Evolutionary conservation across 1,140 invertebrate species (phyloP).

Genomic region (Diachasmimorpha longicaudata): DNA sequence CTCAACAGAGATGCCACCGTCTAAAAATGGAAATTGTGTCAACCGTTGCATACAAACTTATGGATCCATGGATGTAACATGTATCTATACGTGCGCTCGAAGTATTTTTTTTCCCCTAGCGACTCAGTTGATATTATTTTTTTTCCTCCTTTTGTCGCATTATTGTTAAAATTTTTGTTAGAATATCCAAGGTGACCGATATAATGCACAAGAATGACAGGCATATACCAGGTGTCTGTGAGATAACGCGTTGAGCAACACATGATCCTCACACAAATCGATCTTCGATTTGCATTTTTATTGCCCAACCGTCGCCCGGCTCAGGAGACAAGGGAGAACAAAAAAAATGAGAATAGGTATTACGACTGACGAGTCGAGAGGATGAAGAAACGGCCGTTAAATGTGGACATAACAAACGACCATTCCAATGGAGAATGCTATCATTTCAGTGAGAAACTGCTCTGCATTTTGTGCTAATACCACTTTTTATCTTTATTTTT

Average conservation of each 20-base stretch:
- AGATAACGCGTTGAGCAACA: not conserved
- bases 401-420: not conserved
- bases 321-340: not conserved
- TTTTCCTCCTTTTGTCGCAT: not conserved
- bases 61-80: not conserved
- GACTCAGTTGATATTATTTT: not conserved
- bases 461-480: not conserved
- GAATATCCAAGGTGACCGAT: not conserved
- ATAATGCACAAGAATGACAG: not conserved
- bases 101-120: not conserved
- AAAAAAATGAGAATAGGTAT: not conserved
- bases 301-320: conserved; percentile 28
- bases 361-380: not conserved
- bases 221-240: not conserved
- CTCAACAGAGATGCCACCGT: conserved; percentile 29
- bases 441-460: not conserved
- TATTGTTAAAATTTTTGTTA: not conserved
- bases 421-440: not conserved
- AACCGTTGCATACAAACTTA: conserved; percentile 19
- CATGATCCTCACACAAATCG: conserved; percentile 24
- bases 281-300: conserved; percentile 55
- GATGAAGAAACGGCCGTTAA: not conserved
- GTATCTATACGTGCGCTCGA: not conserved
- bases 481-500: not conserved
- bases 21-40: conserved; percentile 56